Evolutionary conservation across 2,797 vertebrate species (phyloP).

Genomic region (Basileuterus tristriatus): DNA sequence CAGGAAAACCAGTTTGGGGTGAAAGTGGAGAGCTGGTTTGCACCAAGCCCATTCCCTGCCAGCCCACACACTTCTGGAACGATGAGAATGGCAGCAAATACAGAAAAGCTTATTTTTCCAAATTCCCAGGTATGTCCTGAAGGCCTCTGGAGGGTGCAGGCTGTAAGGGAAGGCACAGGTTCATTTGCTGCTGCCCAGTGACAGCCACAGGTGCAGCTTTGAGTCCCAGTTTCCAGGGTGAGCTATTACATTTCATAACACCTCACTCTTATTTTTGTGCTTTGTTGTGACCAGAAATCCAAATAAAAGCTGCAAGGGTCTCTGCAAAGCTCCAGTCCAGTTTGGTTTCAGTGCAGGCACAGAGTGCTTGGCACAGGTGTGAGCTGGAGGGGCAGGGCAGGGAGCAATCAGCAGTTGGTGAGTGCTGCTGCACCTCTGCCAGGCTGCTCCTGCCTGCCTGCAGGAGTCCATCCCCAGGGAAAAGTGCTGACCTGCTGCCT

Average conservation of each 20-base stretch:
- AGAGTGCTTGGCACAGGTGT: neutral
- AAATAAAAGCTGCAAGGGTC: neutral
- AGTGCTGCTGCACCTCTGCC: neutral
- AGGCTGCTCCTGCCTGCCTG: neutral
- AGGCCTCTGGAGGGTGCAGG: neutral
- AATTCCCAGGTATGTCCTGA: conserved; percentile 82
- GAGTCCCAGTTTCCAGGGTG: neutral
- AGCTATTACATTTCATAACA: neutral
- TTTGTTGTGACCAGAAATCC: neutral
- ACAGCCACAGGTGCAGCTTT: neutral
- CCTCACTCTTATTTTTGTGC: neutral
- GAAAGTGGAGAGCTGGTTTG: conserved; percentile 96
- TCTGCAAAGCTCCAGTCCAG: neutral
- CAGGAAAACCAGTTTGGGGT: conserved; percentile 92
- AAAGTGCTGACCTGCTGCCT: neutral
- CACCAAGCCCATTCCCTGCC: conserved; percentile 91
- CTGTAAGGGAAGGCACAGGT: neutral
- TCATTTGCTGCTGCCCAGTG: neutral
- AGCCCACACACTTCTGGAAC: conserved; percentile 97
- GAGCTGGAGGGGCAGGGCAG: neutral
- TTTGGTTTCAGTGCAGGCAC: neutral
- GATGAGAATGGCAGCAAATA: conserved; percentile 94
- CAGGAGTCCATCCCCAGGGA: neutral
- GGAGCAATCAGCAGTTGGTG: neutral
- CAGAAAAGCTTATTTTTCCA: conserved; percentile 93